Evolutionary conservation across 2,113 vertebrate species (phyloP), one percentile per base, ranked within the genome.

Genomic region (Thymallus thymallus): DNA sequence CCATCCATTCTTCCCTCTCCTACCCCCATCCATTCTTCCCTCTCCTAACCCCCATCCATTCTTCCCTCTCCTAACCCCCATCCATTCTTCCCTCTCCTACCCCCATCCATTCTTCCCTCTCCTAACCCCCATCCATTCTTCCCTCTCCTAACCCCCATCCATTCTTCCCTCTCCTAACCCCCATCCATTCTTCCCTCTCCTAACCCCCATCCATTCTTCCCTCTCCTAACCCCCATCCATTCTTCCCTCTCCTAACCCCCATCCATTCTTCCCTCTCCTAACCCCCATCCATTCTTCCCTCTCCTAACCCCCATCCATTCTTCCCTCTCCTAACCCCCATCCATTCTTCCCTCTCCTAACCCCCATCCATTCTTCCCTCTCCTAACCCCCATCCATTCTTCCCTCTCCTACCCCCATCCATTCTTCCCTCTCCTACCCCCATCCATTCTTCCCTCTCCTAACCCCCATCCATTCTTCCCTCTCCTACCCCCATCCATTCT

Each of bases 1-100:
- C n/a, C 45, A 41, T 69, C 66, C 68, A 23, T 60, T 7, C 23
- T 22, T 32, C 55, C 24, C 32, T 4, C 23, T 13, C 45, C 55
- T 29, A 55, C 46, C 6, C 77, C 81, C 66, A 41, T 69, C 66
- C 68, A 23, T 60, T 7, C 23, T 22, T 32, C 55, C 24, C 32
- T 4, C 23, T 13, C 45, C 55, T 29, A 55, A 26, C 6, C 77
- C 81, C 66, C 86, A 97, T n/a, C n/a, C n/a, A n/a, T n/a, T n/a
- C n/a, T n/a, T n/a, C n/a, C n/a, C n/a, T n/a, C n/a, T n/a, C n/a
- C n/a, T n/a, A n/a, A n/a, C n/a, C n/a, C n/a, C n/a, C 45, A 41
- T 69, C 66, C 68, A 23, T 60, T 7, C 23, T 22, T 32, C 55
- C 24, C 32, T 4, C 23, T 13, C 45, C 55, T 29, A 55, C 46